Conservation (phyloP, 23 tunicate species). For the Diplosoma virens region DNA sequence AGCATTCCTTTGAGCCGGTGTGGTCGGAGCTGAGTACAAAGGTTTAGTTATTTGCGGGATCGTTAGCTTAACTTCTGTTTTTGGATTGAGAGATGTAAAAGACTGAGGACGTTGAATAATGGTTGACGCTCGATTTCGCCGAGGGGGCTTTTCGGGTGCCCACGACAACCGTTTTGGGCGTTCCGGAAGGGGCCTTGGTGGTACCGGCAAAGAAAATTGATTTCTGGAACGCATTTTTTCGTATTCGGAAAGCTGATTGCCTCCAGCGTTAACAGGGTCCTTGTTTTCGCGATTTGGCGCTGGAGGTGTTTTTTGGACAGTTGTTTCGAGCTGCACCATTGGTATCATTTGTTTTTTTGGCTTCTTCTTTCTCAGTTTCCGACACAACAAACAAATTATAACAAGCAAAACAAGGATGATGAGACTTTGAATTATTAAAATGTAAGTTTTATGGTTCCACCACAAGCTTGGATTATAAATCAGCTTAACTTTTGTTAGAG, state of each 20-base stretch:
- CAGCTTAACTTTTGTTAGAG: too few relatives aligned
- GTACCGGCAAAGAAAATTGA: neutral
- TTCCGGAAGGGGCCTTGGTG: neutral
- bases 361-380: neutral
- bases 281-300: neutral
- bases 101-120: neutral
- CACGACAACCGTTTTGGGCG: neutral
- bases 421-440: conserved; percentile 12
- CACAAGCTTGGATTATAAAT: too few relatives aligned
- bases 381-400: neutral
- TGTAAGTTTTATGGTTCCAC: conserved; percentile 8
- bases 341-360: neutral
- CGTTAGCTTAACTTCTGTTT: neutral
- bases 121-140: neutral
- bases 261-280: neutral
- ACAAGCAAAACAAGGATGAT: neutral
- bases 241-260: neutral
- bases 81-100: neutral
- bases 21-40: neutral
- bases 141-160: neutral
- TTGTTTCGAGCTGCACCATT: neutral
- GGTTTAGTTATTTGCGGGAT: neutral
- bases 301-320: neutral
- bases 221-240: neutral
- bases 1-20: too few relatives aligned